Base-by-base conservation (phyloP, 2,797 vertebrate species). In the Arctocebus calabarensis region DNA sequence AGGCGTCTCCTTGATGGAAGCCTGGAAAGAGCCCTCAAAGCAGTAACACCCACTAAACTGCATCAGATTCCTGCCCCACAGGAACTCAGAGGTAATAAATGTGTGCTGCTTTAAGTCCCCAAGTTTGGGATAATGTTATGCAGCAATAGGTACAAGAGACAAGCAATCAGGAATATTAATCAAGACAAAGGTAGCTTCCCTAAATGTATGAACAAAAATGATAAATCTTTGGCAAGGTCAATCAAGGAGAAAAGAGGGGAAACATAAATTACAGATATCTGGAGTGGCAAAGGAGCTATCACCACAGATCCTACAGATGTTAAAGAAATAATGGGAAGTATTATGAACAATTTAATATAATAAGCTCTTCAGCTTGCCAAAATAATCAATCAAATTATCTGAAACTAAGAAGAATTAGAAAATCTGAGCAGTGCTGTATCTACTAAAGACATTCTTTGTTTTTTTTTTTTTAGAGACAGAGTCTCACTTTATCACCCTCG, bases 81-180 rank as follows among this genome's bases (percentile, higher is more conserved):
- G 27, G 66, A 22, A 34, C 3, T 5, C 32, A 0, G 2, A 82
- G 52, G 4, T 0, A 14, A 62, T 45, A 37, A 16, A 12, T 3
- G 12, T 32, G n/a, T 5, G 4, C 25, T 64, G 40, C 61, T 25
- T 5, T 55, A 37, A 82, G 19, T 16, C 62, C 52, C 17, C 1
- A 1, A 48, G 17, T 23, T 52, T 3, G 25, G 14, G 29, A 57
- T 40, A 34, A 20, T 64, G 23, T 57, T 97, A 37, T 8, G 11
- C 25, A 34, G 29, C 6, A 11, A 37, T 7, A 27, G 7, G 2
- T 27, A 62, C 2, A 81, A 75, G 64, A 82, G 29, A 85, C 34
- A 88, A 52, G 66, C 25, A 6, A 37, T 34, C 29, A 25, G 55
- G 68, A 82, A 68, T 62, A 17, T 34, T 1, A 59, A 68, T 68